These are phyloP conservation scores for Dendrolimus pini DNA, from an alignment of 2,888 invertebrate species.

Conservation along the genomic window DNA sequence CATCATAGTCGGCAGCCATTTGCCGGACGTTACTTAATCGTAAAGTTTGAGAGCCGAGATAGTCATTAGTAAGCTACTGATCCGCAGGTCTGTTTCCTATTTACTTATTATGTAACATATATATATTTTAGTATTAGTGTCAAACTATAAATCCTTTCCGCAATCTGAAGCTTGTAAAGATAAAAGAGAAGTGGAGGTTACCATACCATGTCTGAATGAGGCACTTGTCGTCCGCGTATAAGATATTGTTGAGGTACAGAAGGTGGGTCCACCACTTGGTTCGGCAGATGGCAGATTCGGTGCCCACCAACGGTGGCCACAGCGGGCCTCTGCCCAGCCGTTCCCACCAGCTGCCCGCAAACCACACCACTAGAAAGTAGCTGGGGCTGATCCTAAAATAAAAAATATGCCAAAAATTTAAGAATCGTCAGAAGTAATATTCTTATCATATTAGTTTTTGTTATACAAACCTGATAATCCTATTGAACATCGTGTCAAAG, in stretches of 20 bases:
- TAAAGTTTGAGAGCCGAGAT: too few relatives aligned
- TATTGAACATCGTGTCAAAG: slow-evolving; percentile 50
- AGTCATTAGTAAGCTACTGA: too few relatives aligned
- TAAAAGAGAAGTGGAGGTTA: too few relatives aligned
- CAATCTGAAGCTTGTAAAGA: too few relatives aligned
- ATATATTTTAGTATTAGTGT: too few relatives aligned
- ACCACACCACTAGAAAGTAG: slow-evolving; percentile 60
- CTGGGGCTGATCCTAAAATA: slow-evolving; percentile 51
- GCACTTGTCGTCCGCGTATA: slow-evolving; percentile 55
- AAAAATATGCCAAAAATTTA: background rate
- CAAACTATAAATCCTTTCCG: too few relatives aligned
- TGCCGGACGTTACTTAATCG: too few relatives aligned
- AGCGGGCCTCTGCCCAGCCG: slow-evolving; percentile 48
- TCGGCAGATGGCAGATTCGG: slow-evolving; percentile 51
- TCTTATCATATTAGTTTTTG: background rate
- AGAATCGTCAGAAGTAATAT: background rate
- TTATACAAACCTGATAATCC: slow-evolving; percentile 47
- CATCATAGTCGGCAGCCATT: too few relatives aligned
- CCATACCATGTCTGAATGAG: slow-evolving; percentile 65
- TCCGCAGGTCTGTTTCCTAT: too few relatives aligned
- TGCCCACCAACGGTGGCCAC: slow-evolving; percentile 50
- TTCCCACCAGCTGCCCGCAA: slow-evolving; percentile 59
- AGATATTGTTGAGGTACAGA: slow-evolving; percentile 58
- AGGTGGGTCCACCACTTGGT: slow-evolving; percentile 64
- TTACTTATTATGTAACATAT: too few relatives aligned